phyloP scores from a whole-genome alignment of 2,888 invertebrate genomes.

The Biston stratarius region DNA sequence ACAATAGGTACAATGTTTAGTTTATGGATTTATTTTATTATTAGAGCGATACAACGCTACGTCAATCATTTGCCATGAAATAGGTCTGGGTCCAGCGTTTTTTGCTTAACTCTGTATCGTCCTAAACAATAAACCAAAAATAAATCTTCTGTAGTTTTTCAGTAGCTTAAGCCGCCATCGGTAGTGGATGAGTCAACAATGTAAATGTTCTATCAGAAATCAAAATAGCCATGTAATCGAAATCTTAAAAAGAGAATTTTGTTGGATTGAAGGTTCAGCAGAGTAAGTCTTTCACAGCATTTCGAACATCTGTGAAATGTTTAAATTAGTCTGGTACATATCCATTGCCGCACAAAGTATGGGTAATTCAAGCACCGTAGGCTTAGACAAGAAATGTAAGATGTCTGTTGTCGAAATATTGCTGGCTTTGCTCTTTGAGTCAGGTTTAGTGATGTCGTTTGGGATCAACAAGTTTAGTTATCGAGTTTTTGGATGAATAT shows the following conservation, averaged over 20 bases:
- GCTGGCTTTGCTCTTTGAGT: not conserved
- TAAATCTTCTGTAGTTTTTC: too few relatives aligned
- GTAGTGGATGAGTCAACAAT: too few relatives aligned
- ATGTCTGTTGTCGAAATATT: not conserved
- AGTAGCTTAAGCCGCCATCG: too few relatives aligned
- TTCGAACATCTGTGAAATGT: not conserved
- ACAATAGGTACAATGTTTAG: too few relatives aligned
- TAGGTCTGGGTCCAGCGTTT: too few relatives aligned
- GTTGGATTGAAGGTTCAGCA: slow-evolving; percentile 1
- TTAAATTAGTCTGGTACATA: not conserved
- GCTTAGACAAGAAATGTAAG: slow-evolving; percentile 1
- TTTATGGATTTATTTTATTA: too few relatives aligned
- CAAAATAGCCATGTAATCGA: not conserved
- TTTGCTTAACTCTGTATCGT: too few relatives aligned
- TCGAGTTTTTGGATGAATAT: slow-evolving; percentile 12
- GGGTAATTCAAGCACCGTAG: not conserved
- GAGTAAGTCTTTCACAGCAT: not conserved
- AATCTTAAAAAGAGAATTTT: not conserved
- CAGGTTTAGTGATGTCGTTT: slow-evolving; percentile 26
- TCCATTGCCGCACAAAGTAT: slow-evolving; percentile 8
- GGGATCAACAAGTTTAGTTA: slow-evolving; percentile 5
- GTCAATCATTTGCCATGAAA: too few relatives aligned
- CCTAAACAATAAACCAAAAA: too few relatives aligned
- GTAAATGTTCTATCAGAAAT: not conserved
- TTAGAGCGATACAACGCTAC: too few relatives aligned